Evolutionary conservation across 1,140 invertebrate genomes (phyloP).

Genomic region (Spodoptera frugiperda): DNA sequence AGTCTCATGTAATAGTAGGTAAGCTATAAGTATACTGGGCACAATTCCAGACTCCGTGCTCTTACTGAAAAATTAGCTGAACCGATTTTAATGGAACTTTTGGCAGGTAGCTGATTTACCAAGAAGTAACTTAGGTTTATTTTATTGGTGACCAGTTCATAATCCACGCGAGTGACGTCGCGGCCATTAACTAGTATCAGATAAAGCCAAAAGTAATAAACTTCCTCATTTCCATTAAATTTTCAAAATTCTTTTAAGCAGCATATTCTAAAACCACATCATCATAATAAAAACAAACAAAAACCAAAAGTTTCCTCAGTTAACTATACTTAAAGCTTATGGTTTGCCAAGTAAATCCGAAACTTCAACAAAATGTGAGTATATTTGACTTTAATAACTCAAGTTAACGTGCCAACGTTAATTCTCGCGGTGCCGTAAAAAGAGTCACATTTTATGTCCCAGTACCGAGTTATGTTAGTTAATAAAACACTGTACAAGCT

Average conservation of each 20-base stretch:
- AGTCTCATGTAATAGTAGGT: too few relatives aligned
- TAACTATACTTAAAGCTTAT: constrained; percentile 10
- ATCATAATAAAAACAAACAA: constrained; percentile 6
- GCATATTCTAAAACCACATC: neutral
- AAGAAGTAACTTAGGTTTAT: too few relatives aligned
- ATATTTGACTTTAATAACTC: constrained; percentile 43
- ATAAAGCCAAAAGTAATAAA: too few relatives aligned
- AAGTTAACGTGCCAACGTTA: constrained; percentile 34
- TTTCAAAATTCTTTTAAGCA: neutral
- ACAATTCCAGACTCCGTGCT: too few relatives aligned
- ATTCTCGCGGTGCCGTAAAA: constrained; percentile 35
- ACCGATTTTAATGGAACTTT: too few relatives aligned
- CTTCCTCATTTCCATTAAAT: neutral
- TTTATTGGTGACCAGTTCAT: too few relatives aligned
- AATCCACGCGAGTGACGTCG: too few relatives aligned
- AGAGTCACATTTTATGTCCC: constrained; percentile 38
- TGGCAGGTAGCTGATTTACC: too few relatives aligned
- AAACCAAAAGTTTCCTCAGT: constrained; percentile 27
- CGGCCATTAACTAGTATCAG: too few relatives aligned
- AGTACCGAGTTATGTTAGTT: constrained; percentile 8
- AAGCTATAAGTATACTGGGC: too few relatives aligned
- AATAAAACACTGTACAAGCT: constrained; percentile 25
- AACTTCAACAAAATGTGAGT: constrained; percentile 27
- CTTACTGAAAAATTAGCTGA: too few relatives aligned
- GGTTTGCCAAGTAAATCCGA: constrained; percentile 20